Percentiles rank a stretch among this genome's conserved stretches.
Conservation (phyloP, 2,888 invertebrate genomes). For the Tachina fera region DNA sequence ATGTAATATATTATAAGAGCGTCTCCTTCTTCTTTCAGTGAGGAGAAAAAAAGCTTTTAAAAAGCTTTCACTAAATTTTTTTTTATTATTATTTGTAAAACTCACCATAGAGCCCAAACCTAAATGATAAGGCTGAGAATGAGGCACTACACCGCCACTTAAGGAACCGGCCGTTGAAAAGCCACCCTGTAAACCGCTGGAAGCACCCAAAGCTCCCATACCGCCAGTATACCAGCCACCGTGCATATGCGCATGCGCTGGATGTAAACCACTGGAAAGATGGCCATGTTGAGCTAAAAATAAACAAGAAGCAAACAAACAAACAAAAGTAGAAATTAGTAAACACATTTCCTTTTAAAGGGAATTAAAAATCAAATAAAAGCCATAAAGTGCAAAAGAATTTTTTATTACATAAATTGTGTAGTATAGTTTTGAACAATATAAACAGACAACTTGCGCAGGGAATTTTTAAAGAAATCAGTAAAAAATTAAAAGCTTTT, state of each 20-base stretch:
- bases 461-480: too few species aligned
- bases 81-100: constrained; percentile 41
- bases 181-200: constrained; percentile 86
- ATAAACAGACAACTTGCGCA: too few species aligned
- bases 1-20: neutral
- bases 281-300: constrained; percentile 86
- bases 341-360: constrained; percentile 1
- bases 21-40: neutral
- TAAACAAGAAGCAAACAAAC: constrained; percentile 45
- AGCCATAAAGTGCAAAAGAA: too few species aligned
- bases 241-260: constrained; percentile 86
- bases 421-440: too few species aligned
- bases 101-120: constrained; percentile 88
- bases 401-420: too few species aligned
- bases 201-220: constrained; percentile 85
- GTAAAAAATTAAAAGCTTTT: too few species aligned
- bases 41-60: constrained; percentile 6
- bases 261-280: constrained; percentile 85
- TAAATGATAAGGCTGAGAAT: constrained; percentile 87
- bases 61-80: neutral
- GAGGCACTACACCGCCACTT: constrained; percentile 86
- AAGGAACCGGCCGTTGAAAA: constrained; percentile 85
- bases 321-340: neutral
- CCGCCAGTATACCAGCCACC: constrained; percentile 86
- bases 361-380: neutral